Evolutionary conservation across 2,888 invertebrate genomes (phyloP).

Genomic region (Schizotus pectinicornis): DNA sequence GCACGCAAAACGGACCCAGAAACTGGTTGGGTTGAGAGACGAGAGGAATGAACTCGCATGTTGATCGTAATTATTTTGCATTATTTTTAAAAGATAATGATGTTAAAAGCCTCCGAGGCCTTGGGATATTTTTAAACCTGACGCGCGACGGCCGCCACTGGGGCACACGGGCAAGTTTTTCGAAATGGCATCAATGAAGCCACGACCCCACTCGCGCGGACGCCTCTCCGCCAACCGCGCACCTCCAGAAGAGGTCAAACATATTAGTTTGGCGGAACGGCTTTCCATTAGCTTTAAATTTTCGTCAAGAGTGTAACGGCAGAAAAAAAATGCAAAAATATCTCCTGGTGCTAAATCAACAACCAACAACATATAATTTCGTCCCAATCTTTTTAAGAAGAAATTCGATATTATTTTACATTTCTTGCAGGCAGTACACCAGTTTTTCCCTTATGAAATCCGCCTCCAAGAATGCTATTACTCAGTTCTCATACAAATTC

Average conservation of each 20-base stretch:
- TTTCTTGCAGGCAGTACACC: too few species aligned
- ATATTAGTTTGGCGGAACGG: not conserved
- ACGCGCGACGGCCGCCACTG: not conserved
- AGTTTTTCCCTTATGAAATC: too few species aligned
- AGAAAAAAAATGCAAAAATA: too few species aligned
- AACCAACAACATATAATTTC: too few species aligned
- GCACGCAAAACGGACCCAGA: conserved; percentile 34
- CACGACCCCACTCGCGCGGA: too few species aligned
- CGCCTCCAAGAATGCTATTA: too few species aligned
- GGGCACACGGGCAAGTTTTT: not conserved
- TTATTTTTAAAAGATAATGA: conserved; percentile 30
- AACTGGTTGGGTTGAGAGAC: conserved; percentile 36
- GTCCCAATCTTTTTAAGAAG: too few species aligned
- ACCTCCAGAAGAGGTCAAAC: not conserved
- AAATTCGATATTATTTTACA: too few species aligned
- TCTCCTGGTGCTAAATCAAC: too few species aligned
- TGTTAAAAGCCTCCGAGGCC: conserved; percentile 12
- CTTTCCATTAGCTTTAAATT: not conserved
- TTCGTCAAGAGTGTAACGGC: too few species aligned
- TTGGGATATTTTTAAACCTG: conserved; percentile 25
- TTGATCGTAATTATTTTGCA: conserved; percentile 30
- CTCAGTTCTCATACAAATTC: too few species aligned
- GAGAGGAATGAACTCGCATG: conserved; percentile 32
- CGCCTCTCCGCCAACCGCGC: not conserved
- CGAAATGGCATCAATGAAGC: not conserved